Evolutionary conservation across 2,888 invertebrate species (phyloP), one percentile per base, ranked within the genome.

Genomic region (Omphaloscelis lunosa): DNA sequence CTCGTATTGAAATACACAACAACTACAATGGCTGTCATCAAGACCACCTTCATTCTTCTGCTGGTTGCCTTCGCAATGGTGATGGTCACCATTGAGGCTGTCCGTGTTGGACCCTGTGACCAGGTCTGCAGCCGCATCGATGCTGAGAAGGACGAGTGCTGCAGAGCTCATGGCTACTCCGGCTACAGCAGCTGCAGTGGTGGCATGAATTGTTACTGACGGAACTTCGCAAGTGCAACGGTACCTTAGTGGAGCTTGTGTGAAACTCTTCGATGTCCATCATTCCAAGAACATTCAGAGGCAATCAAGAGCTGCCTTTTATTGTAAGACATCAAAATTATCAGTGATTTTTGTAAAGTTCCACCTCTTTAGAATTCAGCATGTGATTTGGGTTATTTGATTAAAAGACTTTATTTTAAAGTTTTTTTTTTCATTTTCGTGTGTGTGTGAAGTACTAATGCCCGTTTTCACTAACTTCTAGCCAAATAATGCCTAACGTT

Each of bases 61-160:
- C 79, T 79, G 65, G 11, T 79, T 45, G 79, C 82, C 53, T 82
- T 75, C 45, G 76, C 77, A 15, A 82, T 82, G 82, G 77, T 78
- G 63, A 20, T 7, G 82, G 79, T 82, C 15, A 61, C 66, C 45
- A 45, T 82, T 15, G 76, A 61, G 39, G 79, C 76, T 23, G 61
- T 0, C 29, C 76, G 17, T 39, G 76, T 79, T 12, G 39, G n/a
- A 29, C 20, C 76, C 53, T 79, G 79, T 23, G 79, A 79, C 82
- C 29, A 76, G 66, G 82, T 67, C 66, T 79, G 79, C 53, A 4
- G 15, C 45, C 76, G 76, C n/a, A 67, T 23, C 39, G 12, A 48
- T 3, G 0, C 53, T 48, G 82, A 82, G 34, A 66, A 27, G 66
- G 0, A 82, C 53, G 39, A 82, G 53, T 79, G 79, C 79, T 79